Percentiles rank a stretch among this genome's conserved stretches.
Evolutionary conservation across 2,113 vertebrate genomes (phyloP).

Genomic region (Corapipo altera): DNA sequence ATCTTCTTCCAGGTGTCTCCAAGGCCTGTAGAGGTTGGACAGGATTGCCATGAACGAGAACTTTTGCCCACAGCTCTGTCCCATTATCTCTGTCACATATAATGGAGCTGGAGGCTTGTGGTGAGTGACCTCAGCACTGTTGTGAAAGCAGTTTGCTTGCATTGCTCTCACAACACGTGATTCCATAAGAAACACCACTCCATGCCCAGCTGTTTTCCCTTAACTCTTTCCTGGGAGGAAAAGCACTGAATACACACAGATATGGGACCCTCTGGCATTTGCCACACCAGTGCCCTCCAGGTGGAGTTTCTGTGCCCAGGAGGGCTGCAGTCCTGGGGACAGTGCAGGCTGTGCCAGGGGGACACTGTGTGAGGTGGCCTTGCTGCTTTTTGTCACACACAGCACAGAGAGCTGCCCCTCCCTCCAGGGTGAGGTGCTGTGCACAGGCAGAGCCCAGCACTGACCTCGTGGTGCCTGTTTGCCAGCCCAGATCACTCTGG

Average conservation of each 20-base stretch:
- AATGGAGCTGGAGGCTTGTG: constrained; percentile 49
- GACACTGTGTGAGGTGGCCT: background rate
- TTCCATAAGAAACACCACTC: constrained; percentile 27
- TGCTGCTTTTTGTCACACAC: background rate
- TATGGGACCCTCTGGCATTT: background rate
- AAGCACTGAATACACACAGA: background rate
- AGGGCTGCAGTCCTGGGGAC: background rate
- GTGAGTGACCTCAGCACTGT: constrained; percentile 5
- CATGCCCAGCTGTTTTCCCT: background rate
- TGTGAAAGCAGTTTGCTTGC: constrained; percentile 61
- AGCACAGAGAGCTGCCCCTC: background rate
- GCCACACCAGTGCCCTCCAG: rapidly evolving
- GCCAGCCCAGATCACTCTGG: background rate
- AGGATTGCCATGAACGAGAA: background rate
- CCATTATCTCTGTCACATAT: background rate
- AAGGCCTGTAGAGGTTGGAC: constrained; percentile 6
- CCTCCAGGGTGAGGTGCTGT: background rate
- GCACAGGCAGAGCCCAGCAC: background rate
- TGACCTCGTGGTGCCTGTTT: background rate
- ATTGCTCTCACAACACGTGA: constrained; percentile 50
- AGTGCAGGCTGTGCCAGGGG: rapidly evolving
- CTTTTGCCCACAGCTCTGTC: background rate
- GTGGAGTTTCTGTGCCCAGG: no score
- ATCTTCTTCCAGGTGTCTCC: constrained; percentile 43
- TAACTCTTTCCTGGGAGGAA: constrained; percentile 31